Evolutionary conservation across 2,888 invertebrate genomes (phyloP), one percentile per base, ranked within the genome.

Genomic region (Mimachlamys varia): DNA sequence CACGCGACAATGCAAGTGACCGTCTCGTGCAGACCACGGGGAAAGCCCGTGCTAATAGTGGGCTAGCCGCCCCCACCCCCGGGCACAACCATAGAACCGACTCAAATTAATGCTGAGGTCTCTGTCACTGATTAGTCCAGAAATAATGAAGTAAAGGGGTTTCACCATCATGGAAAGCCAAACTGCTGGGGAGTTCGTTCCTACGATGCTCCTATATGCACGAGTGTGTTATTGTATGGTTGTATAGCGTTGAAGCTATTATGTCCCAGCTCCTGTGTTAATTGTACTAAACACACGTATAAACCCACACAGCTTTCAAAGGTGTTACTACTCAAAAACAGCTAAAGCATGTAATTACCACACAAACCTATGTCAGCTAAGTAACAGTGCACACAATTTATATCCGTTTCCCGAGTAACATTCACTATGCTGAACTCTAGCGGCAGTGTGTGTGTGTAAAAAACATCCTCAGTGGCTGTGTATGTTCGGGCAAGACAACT

Each of bases 401-500:
- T 76, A 76, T 27, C 76, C 76, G 76, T 76, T 76, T 76, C 76
- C 76, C 27, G 22, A 22, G 76, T 76, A 58, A 33, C 76, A 76
- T 19, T 76, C 22, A 19, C 76, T 76, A 76, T 62, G n/a, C 12
- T 19, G 19, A 53, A 53, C 53, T 17, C 53, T 27, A 76, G 76
- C 33, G 10, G 33, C 27, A 76, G 33, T 76, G 76, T 76, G 33
- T 76, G 58, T 22, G 58, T 22, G n/a, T 2, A 33, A 33, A 76
- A 76, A 76, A 76, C 76, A 27, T 76, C 76, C 76, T 76, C 76
- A 33, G 76, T 76, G 76, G 76, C 76, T 76, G 76, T 76, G 76
- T 76, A 27, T 76, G 33, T 12, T 33, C 22, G 13, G 76, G 76
- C 76, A 76, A 76, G 27, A 76, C 76, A 76, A 76, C 76, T 76